Conservation (phyloP, 2,888 invertebrate genomes). For the Noctua janthina region DNA sequence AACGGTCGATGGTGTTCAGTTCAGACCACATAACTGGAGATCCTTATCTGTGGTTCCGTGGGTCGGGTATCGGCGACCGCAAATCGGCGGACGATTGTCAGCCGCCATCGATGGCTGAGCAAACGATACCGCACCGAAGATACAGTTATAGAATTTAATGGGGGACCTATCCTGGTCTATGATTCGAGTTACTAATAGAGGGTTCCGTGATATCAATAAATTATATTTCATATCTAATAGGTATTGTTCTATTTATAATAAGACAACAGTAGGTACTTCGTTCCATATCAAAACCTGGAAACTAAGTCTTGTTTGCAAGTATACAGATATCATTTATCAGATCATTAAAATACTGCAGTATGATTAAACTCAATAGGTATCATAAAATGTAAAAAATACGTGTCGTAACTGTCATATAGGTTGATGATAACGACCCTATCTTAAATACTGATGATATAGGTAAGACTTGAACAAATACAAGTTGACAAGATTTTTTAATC, state of each 20-base stretch:
- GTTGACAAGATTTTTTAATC: conserved; percentile 16
- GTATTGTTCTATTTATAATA: conserved; percentile 7
- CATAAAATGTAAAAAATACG: conserved; percentile 50
- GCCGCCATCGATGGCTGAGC: conserved; percentile 59
- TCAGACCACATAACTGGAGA: conserved; percentile 59
- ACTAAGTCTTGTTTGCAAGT: conserved; percentile 29
- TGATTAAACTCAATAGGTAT: conserved; percentile 61
- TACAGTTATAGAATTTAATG: conserved; percentile 55
- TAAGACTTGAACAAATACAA: conserved; percentile 48
- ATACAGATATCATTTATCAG: conserved; percentile 46
- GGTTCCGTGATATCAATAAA: conserved; percentile 32
- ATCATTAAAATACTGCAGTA: conserved; percentile 58
- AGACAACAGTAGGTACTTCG: not conserved
- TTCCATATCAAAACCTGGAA: conserved; percentile 29
- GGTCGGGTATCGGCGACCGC: conserved; percentile 67
- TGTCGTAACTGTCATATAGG: conserved; percentile 14
- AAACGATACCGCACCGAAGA: conserved; percentile 43
- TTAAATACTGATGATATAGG: conserved; percentile 37
- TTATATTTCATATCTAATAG: conserved; percentile 8
- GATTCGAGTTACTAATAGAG: conserved; percentile 33
- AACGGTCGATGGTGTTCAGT: conserved; percentile 55
- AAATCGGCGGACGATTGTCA: conserved; percentile 69
- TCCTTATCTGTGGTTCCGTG: conserved; percentile 63
- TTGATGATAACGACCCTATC: conserved; percentile 41
- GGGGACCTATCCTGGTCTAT: conserved; percentile 2